These are phyloP conservation scores for Manis pentadactyla DNA, from an alignment of 2,797 vertebrate genomes.

Conservation along the genomic window DNA sequence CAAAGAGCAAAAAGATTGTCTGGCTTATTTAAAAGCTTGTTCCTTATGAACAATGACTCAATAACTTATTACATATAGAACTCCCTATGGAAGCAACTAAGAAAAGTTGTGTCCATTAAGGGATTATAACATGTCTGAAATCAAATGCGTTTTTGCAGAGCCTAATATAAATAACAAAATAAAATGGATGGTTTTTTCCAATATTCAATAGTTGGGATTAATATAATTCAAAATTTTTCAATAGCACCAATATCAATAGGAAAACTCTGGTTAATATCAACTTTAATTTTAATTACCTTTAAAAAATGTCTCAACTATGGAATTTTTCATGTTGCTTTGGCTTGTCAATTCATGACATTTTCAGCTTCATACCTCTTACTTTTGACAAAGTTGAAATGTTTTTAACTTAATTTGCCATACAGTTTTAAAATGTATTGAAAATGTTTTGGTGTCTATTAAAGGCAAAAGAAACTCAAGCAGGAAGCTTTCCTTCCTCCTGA, in stretches of 20 bases:
- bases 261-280: not conserved
- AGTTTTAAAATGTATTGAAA: not conserved
- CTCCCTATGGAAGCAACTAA: not conserved
- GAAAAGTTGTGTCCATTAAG: not conserved
- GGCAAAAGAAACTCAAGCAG: not conserved
- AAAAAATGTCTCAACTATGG: not conserved
- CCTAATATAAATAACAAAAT: not conserved
- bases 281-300: slow-evolving; percentile 4
- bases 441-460: not conserved
- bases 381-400: not conserved
- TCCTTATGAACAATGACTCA: not conserved
- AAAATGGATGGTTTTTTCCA: not conserved
- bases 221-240: slow-evolving; percentile 8
- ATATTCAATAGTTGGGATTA: not conserved
- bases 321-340: not conserved
- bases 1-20: not conserved
- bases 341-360: not conserved
- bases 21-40: not conserved
- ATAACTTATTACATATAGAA: not conserved
- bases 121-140: not conserved
- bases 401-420: not conserved
- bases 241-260: not conserved
- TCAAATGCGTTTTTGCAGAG: not conserved
- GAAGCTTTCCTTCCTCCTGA: not conserved
- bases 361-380: not conserved